Evolutionary conservation across 2,113 vertebrate species (phyloP).

Genomic region (Puntigrus tetrazona): DNA sequence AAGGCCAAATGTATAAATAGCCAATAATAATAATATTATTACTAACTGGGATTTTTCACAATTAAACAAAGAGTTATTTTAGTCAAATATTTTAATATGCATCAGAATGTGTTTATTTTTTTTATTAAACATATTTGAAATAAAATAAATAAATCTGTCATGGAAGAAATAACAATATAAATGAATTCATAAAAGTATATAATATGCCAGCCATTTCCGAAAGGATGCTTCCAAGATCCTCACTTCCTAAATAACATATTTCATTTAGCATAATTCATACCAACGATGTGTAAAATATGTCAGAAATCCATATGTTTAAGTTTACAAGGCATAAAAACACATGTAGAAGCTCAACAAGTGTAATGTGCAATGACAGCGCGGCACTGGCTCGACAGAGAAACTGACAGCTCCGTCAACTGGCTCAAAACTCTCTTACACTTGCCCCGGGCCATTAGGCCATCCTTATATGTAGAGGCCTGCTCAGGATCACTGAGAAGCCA

Average conservation of each 20-base stretch:
- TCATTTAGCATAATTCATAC: not conserved
- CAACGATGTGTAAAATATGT: not conserved
- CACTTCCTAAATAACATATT: not conserved
- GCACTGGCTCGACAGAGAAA: not conserved
- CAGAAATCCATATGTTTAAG: not conserved
- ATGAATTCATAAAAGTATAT: not conserved
- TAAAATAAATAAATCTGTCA: not conserved
- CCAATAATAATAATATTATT: too few species aligned
- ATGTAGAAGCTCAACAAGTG: not conserved
- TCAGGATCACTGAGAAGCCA: slow-evolving; percentile 10
- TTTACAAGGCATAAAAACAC: slow-evolving; percentile 5
- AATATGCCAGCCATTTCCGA: not conserved
- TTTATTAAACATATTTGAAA: not conserved
- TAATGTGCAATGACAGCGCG: not conserved
- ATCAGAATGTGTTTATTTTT: not conserved
- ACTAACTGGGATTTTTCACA: not conserved
- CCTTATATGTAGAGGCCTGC: not conserved
- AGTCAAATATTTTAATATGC: not conserved
- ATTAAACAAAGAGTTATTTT: not conserved
- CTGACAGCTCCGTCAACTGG: not conserved
- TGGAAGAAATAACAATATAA: not conserved
- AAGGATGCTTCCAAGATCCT: not conserved
- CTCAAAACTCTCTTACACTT: slow-evolving; percentile 54
- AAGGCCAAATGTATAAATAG: too few species aligned
- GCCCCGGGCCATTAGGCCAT: slow-evolving; percentile 3